Evolutionary conservation across 2,888 invertebrate genomes (phyloP), one percentile per base, ranked within the genome.

Genomic region (Trachelus tabidus): DNA sequence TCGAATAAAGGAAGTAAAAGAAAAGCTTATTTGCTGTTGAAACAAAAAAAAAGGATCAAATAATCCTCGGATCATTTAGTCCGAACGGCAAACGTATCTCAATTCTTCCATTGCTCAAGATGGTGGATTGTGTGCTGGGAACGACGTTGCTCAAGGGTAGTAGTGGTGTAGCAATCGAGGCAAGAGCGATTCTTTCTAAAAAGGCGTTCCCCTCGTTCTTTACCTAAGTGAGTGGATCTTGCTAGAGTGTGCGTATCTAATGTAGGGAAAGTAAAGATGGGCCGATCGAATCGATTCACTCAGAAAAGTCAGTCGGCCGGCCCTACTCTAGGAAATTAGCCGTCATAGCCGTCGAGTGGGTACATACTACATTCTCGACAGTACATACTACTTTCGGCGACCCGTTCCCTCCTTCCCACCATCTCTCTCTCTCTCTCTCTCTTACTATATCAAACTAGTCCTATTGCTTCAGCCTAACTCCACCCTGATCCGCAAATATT

Each of bases 401-500:
- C 81, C 80, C 71, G 33, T 12, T 73, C 37, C 79, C 76, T 76
- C 75, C 76, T 34, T 12, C 73, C 40, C 79, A n/a, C 79, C 77
- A 75, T 75, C 77, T 77, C 80, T 77, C 80, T 77, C 77, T 77
- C 71, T 77, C 71, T 76, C 31, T 77, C 77, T 77, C 71, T 77
- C 71, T 76, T 33, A 73, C n/a, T 74, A 35, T 23, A 40, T 56
- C 31, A 80, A 73, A 69, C 77, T 74, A 76, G 77, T 82, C 56
- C 69, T 76, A 78, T 76, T 83, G 81, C 77, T 80, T 81, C 79
- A 80, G 73, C 80, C 81, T 77, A 82, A 81, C 84, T 81, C 83
- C 85, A 77, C 84, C 85, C 81, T 81, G 84, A 83, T 85, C 85
- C 83, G 84, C 86, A 89, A 89, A 89, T 89, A 89, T 89, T 89